phyloP scores from a whole-genome alignment of 2,888 invertebrate species.

The Aquatica leii region DNA sequence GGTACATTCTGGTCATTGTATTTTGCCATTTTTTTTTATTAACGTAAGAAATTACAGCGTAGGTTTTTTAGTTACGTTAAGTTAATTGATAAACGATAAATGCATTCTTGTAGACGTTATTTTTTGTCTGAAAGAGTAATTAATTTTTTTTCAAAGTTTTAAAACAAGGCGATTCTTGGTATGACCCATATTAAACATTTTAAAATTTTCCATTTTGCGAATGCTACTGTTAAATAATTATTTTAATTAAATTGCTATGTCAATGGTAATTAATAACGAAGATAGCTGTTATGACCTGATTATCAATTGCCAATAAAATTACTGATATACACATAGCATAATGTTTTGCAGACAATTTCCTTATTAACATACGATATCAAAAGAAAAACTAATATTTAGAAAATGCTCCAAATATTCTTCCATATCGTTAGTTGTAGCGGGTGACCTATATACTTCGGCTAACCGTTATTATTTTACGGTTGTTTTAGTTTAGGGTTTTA shows the following conservation, averaged over 20 bases:
- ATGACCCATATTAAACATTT: too few species aligned
- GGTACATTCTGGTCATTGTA: too few species aligned
- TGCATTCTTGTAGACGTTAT: too few species aligned
- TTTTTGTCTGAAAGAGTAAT: background rate
- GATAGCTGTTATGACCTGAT: constrained; percentile 11
- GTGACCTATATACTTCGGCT: constrained; percentile 27
- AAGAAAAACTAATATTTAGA: too few species aligned
- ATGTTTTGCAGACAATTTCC: constrained; percentile 5
- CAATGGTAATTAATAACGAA: background rate
- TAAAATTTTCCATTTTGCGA: background rate
- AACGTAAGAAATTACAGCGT: too few species aligned
- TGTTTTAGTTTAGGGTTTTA: constrained; percentile 11
- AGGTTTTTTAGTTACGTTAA: too few species aligned
- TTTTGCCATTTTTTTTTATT: too few species aligned
- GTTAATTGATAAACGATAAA: too few species aligned
- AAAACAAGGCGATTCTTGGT: too few species aligned
- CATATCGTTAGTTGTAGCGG: too few species aligned
- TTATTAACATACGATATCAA: constrained; percentile 3
- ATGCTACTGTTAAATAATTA: background rate
- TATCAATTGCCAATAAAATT: constrained; percentile 8
- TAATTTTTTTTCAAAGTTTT: too few species aligned
- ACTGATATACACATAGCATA: background rate
- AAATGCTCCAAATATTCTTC: too few species aligned
- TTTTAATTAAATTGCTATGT: constrained; percentile 1
- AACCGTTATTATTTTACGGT: constrained; percentile 30